phyloP scores from a whole-genome alignment of 2,797 vertebrate genomes.

The Acipenser ruthenus region DNA sequence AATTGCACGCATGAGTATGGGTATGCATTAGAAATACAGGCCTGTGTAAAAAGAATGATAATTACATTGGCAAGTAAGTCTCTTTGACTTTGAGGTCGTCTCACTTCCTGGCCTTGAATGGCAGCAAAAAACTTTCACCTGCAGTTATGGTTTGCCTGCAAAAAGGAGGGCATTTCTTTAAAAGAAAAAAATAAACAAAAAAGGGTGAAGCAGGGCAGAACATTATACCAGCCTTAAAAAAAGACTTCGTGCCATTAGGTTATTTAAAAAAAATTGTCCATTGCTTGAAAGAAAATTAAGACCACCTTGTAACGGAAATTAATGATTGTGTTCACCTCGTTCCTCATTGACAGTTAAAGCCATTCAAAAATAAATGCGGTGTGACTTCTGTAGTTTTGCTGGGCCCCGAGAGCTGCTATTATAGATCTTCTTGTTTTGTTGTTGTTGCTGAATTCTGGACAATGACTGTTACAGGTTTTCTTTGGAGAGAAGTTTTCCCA shows the following conservation, averaged over 20 bases:
- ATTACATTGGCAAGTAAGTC: slow-evolving; percentile 72
- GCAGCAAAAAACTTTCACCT: slow-evolving; percentile 59
- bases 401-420: slow-evolving; percentile 55
- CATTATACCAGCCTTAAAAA: slow-evolving; percentile 25
- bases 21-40: slow-evolving; percentile 66
- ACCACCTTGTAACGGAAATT: slow-evolving; percentile 31
- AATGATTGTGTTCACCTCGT: slow-evolving; percentile 37
- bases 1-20: slow-evolving; percentile 72
- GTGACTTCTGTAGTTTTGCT: slow-evolving; percentile 49
- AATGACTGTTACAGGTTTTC: slow-evolving; percentile 77
- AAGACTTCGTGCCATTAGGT: slow-evolving; percentile 44
- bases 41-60: slow-evolving; percentile 61
- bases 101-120: slow-evolving; percentile 65
- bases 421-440: slow-evolving; percentile 37
- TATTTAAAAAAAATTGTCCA: slow-evolving; percentile 13
- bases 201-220: slow-evolving; percentile 35
- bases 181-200: slow-evolving; percentile 34
- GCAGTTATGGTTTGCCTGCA: slow-evolving; percentile 64
- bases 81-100: slow-evolving; percentile 69
- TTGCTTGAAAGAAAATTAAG: slow-evolving; percentile 22
- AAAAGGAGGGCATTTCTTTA: slow-evolving; percentile 41
- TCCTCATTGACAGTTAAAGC: slow-evolving; percentile 49
- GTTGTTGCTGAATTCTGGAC: slow-evolving; percentile 54
- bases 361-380: slow-evolving; percentile 42
- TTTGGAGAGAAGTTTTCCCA: slow-evolving; percentile 93